Evolutionary conservation across 2,888 invertebrate species (phyloP), one percentile per base, ranked within the genome.

Genomic region (Cynaeus angustus): DNA sequence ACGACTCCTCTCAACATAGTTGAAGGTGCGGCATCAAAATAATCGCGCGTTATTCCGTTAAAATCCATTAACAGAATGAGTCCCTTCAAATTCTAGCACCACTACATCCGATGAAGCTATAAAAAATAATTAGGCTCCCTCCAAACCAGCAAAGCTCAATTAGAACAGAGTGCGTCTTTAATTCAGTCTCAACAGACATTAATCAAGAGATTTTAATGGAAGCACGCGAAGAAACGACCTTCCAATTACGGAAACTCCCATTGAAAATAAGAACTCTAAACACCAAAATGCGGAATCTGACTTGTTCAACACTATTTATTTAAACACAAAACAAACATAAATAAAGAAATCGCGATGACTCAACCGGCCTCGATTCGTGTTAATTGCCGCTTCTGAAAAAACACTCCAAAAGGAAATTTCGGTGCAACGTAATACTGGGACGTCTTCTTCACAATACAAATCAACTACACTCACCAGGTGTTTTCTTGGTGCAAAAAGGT

Each of bases 11-110:
- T 50, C 21, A 52, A 28, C 12, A 50, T 28, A 8, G 26, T 50
- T 28, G 14, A 26, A 65, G 66, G 66, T 38, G 66, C 66, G 66
- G 66, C 65, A 50, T 62, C 12, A 13, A 56, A 55, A 56, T 66
- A 46, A 66, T 66, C 52, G 45, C 43, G 12, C 10, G 46, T 68
- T 68, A 73, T 72, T 70, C 62, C 66, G 73, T 73, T 75, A 76
- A 72, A 74, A 75, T 73, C 76, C 76, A 76, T 76, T 75, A 75
- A 71, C 66, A 45, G 70, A 75, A 74, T 75, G 70, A 72, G 68
- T 56, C 56, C 55, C 58, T 38, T 66, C 72, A 45, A 55, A 53
- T 21, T 21, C 21, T 7, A 33, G 45, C 38, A 50, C 52, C 46
- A 45, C 45, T 55, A 62, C 56, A 50, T 9, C 14, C 33, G 61